Conservation (phyloP, 2,797 vertebrate species). For the Mormyrops attenuatus region DNA sequence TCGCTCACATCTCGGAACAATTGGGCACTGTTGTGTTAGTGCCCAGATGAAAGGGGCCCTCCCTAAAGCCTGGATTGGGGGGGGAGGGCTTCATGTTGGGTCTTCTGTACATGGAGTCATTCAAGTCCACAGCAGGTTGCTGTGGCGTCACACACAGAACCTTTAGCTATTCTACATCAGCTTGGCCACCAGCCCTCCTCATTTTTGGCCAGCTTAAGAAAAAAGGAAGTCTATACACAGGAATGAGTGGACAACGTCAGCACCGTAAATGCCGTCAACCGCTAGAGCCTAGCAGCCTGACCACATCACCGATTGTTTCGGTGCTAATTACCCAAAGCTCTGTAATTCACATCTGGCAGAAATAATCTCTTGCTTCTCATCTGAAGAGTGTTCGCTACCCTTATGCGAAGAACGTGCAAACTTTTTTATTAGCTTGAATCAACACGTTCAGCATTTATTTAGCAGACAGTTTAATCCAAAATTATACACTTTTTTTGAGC, state of each 20-base stretch:
- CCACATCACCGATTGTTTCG: not conserved
- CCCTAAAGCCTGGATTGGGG: not conserved
- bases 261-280: not conserved
- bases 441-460: not conserved
- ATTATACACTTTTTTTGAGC: not conserved
- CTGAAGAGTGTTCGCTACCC: not conserved
- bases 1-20: conserved; percentile 3
- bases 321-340: conserved; percentile 2
- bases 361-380: not conserved
- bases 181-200: not conserved
- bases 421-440: not conserved
- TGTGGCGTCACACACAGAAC: not conserved
- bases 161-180: not conserved
- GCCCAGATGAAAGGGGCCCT: not conserved
- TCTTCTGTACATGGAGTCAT: not conserved
- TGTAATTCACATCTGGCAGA: not conserved
- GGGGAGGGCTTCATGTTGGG: not conserved
- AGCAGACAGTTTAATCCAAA: not conserved
- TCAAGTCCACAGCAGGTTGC: not conserved
- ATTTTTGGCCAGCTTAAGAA: not conserved
- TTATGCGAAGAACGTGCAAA: not conserved
- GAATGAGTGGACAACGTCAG: not conserved
- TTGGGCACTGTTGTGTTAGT: not conserved
- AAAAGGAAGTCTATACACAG: not conserved
- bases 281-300: not conserved